Evolutionary conservation across 1,140 invertebrate species (phyloP).

Genomic region (Onthophagus taurus): DNA sequence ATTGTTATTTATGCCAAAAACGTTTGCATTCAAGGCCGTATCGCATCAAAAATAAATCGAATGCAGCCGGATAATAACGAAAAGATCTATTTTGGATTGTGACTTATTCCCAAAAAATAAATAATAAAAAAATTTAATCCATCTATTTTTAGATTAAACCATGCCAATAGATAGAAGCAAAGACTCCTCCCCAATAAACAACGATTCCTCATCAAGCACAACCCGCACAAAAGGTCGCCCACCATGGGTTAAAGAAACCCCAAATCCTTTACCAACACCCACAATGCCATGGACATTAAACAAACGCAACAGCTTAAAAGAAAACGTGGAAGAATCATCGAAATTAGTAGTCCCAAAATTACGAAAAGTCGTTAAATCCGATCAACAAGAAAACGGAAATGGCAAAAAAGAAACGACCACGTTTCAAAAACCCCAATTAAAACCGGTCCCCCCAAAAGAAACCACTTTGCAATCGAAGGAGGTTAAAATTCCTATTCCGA

Average conservation of each 20-base stretch:
- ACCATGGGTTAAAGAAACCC: constrained; percentile 72
- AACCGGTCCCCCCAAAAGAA: constrained; percentile 31
- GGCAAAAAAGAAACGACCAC: constrained; percentile 23
- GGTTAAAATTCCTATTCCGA: constrained; percentile 26
- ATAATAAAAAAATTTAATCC: no score
- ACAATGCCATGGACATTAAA: constrained; percentile 56
- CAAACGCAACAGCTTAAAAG: constrained; percentile 19
- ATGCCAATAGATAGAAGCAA: no score
- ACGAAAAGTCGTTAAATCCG: constrained; percentile 12
- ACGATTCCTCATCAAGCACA: no score
- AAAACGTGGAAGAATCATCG: constrained; percentile 18
- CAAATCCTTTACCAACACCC: constrained; percentile 43
- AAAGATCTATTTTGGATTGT: no score
- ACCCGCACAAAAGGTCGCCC: constrained; percentile 59
- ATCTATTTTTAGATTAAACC: no score
- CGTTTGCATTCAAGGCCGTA: no score
- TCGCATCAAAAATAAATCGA: no score
- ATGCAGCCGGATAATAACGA: no score
- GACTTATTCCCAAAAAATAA: no score
- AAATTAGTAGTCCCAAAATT: constrained; percentile 19
- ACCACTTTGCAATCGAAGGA: constrained; percentile 28
- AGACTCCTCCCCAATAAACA: no score
- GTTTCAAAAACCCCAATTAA: constrained; percentile 32
- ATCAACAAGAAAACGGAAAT: constrained; percentile 33
- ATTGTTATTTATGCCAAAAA: no score